phyloP scores from a whole-genome alignment of 2,113 vertebrate genomes.

The Psammodynastes pulverulentus region DNA sequence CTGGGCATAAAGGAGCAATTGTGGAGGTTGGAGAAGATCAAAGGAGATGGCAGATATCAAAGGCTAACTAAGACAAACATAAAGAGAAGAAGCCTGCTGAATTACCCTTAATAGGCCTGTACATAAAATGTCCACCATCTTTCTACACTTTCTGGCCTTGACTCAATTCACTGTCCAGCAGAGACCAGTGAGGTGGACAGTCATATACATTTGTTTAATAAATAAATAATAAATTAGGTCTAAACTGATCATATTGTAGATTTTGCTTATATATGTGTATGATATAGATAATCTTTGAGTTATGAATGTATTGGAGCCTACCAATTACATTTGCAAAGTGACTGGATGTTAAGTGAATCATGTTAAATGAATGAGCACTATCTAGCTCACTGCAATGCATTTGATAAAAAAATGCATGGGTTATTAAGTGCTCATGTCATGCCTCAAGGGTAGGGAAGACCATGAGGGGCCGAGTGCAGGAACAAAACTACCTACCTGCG shows the following conservation, averaged over 20 bases:
- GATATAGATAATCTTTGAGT: not conserved
- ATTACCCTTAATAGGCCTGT: not conserved
- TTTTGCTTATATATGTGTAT: not conserved
- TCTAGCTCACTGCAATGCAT: not conserved
- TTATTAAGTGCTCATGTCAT: not conserved
- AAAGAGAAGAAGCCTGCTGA: not conserved
- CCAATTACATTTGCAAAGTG: not conserved
- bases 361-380: not conserved
- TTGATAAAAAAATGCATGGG: not conserved
- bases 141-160: not conserved
- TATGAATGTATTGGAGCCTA: not conserved
- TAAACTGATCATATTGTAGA: not conserved
- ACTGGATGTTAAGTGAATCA: not conserved
- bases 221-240: not conserved
- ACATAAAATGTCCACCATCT: not conserved
- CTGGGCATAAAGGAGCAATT: not conserved
- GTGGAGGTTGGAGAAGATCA: not conserved
- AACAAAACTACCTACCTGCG: not conserved
- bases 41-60: not conserved
- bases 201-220: too few relatives aligned
- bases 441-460: too few relatives aligned
- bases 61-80: not conserved
- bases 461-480: not conserved
- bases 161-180: not conserved
- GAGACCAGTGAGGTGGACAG: not conserved